Evolutionary conservation across 2,888 invertebrate species (phyloP), one percentile per base, ranked within the genome.

Genomic region (Adineta ricciae): DNA sequence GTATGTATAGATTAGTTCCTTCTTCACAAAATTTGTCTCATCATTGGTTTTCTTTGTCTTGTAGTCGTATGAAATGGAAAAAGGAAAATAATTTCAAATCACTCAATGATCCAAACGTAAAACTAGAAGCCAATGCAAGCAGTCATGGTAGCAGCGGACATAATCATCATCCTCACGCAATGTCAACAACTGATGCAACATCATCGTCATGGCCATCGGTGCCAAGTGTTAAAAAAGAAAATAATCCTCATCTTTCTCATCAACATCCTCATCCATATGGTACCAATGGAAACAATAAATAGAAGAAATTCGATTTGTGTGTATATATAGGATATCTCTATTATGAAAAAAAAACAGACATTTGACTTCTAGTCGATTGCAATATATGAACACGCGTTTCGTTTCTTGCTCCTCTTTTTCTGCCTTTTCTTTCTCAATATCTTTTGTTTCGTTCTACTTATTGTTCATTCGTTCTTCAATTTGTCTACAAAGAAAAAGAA

Each of bases 51-150:
- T 86, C 89, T 89, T 89, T 89, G 86, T 89, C 89, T 88, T 90
- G 90, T 85, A 87, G 90, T 11, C 86, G 90, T 54, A 90, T 90
- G 90, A 90, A 90, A 87, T 89, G 88, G 87, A 90, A 90, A 87
- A 90, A 90, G 87, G 90, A 90, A 83, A 89, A 89, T 86, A 88
- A 89, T 46, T 84, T 86, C 41, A 84, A 84, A 50, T 84, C 84
- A 84, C 52, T 86, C 38, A 86, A 86, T 83, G 86, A 86, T 78
- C 86, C 86, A 11, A 84, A 84, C 27, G 84, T 86, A 49, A 86
- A 86, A 84, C 50, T 84, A 41, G 86, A 86, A 78, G 78, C 78
- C 3, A 41, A 38, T 78, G 41, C 38, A 41, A 78, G 21, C 24
- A 41, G 41, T 41, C 78, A 78, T 64, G 19, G 32, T 64, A 27